Percentiles rank a stretch among this genome's conserved stretches.
Conservation (phyloP, 2,888 invertebrate genomes). For the Andrena flavipes region DNA sequence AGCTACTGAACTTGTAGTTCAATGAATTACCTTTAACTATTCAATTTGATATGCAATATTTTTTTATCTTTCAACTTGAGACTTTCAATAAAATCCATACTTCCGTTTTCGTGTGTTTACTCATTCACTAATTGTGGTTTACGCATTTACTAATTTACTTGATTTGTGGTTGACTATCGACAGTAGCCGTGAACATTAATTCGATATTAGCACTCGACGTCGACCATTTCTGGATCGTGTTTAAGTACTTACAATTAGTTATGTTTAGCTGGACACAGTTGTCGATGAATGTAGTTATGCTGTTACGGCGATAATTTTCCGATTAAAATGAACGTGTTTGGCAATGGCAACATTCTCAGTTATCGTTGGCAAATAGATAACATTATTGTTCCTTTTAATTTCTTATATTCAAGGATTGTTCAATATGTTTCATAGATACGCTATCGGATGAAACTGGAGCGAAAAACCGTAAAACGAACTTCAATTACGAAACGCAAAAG, state of each 20-base stretch:
- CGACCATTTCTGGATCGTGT: neutral
- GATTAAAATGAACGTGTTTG: neutral
- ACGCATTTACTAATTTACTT: no score
- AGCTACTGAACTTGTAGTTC: neutral
- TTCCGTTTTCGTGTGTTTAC: neutral
- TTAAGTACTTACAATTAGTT: neutral
- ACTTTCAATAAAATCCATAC: neutral
- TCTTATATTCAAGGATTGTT: slow-evolving; percentile 17
- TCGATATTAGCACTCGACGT: neutral
- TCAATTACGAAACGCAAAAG: slow-evolving; percentile 9
- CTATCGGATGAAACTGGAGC: slow-evolving; percentile 21
- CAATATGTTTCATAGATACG: neutral
- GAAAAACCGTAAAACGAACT: slow-evolving; percentile 9
- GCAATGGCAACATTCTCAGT: neutral
- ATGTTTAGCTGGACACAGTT: neutral
- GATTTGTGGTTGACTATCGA: neutral
- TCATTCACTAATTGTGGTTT: no score
- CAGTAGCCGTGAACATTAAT: neutral
- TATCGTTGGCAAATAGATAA: slow-evolving; percentile 26
- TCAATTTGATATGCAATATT: neutral
- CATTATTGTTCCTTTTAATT: slow-evolving; percentile 1
- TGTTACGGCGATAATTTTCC: neutral
- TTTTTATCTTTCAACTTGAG: neutral
- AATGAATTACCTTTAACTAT: neutral
- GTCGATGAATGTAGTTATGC: neutral